Conservation (phyloP, 53 echinoderm and acorn worm genomes). For the Arbacia lixula region DNA sequence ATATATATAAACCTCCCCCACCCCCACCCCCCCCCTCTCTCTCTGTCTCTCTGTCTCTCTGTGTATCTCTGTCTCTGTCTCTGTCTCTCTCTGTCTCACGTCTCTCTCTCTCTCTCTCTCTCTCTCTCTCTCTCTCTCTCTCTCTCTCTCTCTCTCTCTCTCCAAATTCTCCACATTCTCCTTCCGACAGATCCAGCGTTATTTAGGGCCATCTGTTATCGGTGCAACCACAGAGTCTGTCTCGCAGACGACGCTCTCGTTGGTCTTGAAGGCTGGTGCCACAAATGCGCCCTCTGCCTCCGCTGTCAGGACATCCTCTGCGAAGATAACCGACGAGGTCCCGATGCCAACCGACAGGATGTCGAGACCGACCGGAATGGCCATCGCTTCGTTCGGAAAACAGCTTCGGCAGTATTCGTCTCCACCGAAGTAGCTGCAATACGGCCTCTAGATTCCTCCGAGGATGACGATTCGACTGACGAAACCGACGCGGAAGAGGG, state of each 20-base stretch:
- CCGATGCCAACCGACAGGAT: background rate
- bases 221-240: slow-evolving; percentile 68
- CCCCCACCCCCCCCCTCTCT: too few relatives aligned
- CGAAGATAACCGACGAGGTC: slow-evolving; percentile 17
- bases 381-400: slow-evolving; percentile 57
- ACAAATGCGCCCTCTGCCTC: slow-evolving; percentile 79
- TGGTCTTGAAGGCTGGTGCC: slow-evolving; percentile 89
- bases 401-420: slow-evolving; percentile 68
- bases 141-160: too few relatives aligned
- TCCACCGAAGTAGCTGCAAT: slow-evolving; percentile 22
- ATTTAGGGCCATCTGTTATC: slow-evolving; percentile 68
- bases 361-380: background rate
- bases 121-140: too few relatives aligned
- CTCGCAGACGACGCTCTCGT: slow-evolving; percentile 80
- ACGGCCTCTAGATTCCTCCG: background rate
- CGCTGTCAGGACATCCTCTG: slow-evolving; percentile 80
- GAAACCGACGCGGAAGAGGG: background rate
- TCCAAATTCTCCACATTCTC: too few relatives aligned
- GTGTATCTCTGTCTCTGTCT: too few relatives aligned
- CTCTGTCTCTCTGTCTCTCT: too few relatives aligned
- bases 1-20: too few relatives aligned
- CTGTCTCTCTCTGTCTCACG: too few relatives aligned
- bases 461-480: background rate
- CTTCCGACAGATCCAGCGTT: slow-evolving; percentile 79
- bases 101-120: too few relatives aligned